Conservation (phyloP, 2,888 invertebrate genomes). For the Noctuana brunneofusca region DNA sequence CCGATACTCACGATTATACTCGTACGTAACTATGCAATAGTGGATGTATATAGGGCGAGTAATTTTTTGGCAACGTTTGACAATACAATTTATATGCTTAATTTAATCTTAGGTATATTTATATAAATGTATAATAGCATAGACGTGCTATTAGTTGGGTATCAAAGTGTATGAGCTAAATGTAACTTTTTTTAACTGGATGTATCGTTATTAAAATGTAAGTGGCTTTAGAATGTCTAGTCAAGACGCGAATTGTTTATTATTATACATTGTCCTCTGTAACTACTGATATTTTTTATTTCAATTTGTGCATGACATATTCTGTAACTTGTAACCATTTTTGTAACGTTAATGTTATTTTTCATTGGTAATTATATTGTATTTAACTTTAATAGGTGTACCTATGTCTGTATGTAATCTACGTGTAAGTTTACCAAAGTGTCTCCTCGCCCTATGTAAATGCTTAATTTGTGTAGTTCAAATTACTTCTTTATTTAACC, state of each 20-base stretch:
- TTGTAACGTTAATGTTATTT: background rate
- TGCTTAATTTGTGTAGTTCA: conserved; percentile 63
- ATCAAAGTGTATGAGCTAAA: conserved; percentile 29
- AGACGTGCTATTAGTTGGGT: conserved; percentile 38
- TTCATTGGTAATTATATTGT: background rate
- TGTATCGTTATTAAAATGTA: conserved; percentile 31
- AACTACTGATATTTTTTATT: background rate
- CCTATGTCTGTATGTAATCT: conserved; percentile 16
- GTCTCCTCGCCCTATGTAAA: conserved; percentile 73
- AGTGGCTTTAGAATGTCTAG: conserved; percentile 56
- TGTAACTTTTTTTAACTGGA: conserved; percentile 39
- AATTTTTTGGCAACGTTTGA: conserved; percentile 70
- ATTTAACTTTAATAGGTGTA: background rate
- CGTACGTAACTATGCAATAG: conserved; percentile 50
- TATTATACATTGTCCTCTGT: conserved; percentile 50
- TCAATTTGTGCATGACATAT: background rate
- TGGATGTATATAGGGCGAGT: conserved; percentile 75
- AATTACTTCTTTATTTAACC: conserved; percentile 58
- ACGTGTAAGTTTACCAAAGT: conserved; percentile 45
- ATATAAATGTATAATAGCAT: conserved; percentile 34
- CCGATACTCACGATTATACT: conserved; percentile 60
- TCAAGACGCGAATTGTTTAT: conserved; percentile 58
- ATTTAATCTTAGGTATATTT: conserved; percentile 48
- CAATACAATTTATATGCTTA: conserved; percentile 76
- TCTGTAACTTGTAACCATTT: background rate